Base-by-base conservation (phyloP, 2,113 vertebrate genomes). In the Poeciliopsis turrubarensis region DNA sequence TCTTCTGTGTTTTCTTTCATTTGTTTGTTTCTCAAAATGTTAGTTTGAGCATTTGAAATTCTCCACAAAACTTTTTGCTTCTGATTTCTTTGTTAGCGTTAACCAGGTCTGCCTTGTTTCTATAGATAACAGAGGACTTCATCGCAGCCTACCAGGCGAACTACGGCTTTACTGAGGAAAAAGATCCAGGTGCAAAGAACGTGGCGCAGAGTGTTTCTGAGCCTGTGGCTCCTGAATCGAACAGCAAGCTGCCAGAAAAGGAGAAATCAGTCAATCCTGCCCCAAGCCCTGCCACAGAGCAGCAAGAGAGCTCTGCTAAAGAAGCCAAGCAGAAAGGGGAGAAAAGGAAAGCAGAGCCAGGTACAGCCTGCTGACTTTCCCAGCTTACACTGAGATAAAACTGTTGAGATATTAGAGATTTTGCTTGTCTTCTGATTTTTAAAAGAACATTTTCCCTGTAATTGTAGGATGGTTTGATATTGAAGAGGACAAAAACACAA, bases 101-200 rank as follows among this genome's bases (percentile, higher is more conserved):
- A 72, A 86, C n/a, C 34, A 60, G 31, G 71, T 83, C 72, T 72
- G 19, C 25, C 79, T 78, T 85, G 47, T 89, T 10, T 87, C 82
- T 91, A 13, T 88, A 98, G 97, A 94, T 98, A 91, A 99, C 96
- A 5, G 97, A 99, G 81, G 97, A 99, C 91, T 98, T 99, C 88
- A 90, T 98, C 32, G 97, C 97, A 69, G 95, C 96, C 0, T 98
- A 98, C 72, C 98, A 98, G 31, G 97, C 97, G 64, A 98, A 96
- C 93, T 99, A 98, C 34, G 97, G 97, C 73, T 97, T 98, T 81
- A 85, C 87, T 57, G 74, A 93, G 30, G 95, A 96, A 29, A 93
- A 91, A 67, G 87, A 91, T 7, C 91, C 89, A 6, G 94, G 94
- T 0, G 89, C 92, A 22, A 81, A 79, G 64, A 80, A 71, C 13